Conservation (phyloP, 1,140 invertebrate genomes). For the Bilobella aurantiaca region DNA sequence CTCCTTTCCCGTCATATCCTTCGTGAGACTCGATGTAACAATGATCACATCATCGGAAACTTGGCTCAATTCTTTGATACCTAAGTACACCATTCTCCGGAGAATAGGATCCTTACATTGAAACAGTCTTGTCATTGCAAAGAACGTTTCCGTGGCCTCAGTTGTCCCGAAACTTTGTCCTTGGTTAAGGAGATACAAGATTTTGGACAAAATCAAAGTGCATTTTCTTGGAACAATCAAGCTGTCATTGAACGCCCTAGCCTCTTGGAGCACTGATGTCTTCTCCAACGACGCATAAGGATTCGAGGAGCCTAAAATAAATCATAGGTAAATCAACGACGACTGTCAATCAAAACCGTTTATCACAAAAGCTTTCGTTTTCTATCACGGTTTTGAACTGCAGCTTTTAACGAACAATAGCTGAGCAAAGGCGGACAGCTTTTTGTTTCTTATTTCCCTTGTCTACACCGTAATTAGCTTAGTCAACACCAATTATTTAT, state of each 20-base stretch:
- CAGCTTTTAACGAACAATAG: no score
- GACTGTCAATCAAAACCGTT: no score
- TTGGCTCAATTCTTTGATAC: slow-evolving; percentile 90
- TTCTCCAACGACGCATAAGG: slow-evolving; percentile 90
- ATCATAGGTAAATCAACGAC: no score
- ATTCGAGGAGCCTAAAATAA: slow-evolving; percentile 57
- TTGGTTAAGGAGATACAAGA: slow-evolving; percentile 85
- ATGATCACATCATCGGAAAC: slow-evolving; percentile 98
- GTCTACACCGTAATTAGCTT: no score
- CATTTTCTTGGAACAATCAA: slow-evolving; percentile 95
- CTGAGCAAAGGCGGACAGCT: no score
- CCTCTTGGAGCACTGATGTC: slow-evolving; percentile 91
- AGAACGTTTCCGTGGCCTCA: slow-evolving; percentile 97
- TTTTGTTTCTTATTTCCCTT: no score
- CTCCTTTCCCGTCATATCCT: slow-evolving; percentile 99
- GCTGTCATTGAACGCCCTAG: slow-evolving; percentile 92
- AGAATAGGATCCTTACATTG: slow-evolving; percentile 93
- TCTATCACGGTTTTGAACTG: no score
- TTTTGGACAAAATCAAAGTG: slow-evolving; percentile 87
- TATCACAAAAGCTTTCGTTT: no score
- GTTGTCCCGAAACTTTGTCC: slow-evolving; percentile 81
- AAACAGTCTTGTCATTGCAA: slow-evolving; percentile 98
- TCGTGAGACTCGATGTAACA: slow-evolving; percentile 92
- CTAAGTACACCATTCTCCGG: slow-evolving; percentile 87
- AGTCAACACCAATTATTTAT: no score